Evolutionary conservation across 2,888 invertebrate species (phyloP).

Genomic region (Tinea pellionella): DNA sequence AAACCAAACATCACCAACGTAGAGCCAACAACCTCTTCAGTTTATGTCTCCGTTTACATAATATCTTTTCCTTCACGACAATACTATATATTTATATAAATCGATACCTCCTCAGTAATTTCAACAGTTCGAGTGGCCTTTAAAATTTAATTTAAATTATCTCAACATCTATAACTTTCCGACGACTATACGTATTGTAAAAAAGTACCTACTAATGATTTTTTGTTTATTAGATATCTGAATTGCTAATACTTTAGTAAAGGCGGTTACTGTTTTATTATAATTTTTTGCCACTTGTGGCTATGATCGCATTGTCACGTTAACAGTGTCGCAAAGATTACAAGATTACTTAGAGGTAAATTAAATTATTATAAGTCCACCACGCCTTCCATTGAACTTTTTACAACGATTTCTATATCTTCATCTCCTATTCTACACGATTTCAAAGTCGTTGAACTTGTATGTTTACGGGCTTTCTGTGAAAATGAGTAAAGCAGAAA

Average conservation of each 20-base stretch:
- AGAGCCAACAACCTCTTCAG: slow-evolving; percentile 27
- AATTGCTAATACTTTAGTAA: not conserved
- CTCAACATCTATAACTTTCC: not conserved
- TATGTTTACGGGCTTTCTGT: not conserved
- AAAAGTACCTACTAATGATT: not conserved
- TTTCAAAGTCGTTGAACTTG: not conserved
- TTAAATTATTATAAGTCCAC: not conserved
- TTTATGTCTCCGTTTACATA: slow-evolving; percentile 22
- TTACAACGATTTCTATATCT: not conserved
- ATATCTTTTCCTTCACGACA: not conserved
- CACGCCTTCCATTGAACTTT: not conserved
- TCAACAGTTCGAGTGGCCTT: not conserved
- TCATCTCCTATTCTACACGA: not conserved
- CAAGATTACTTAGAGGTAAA: not conserved
- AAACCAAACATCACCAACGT: slow-evolving; percentile 24
- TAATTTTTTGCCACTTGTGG: not conserved
- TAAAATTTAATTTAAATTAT: not conserved
- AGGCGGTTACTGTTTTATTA: not conserved
- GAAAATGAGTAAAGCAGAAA: not conserved
- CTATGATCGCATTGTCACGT: slow-evolving; percentile 6
- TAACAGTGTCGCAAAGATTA: not conserved
- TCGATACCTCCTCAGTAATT: not conserved
- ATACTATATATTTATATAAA: not conserved
- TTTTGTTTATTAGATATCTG: not conserved
- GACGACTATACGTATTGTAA: not conserved